These are phyloP conservation scores for Rhineura floridana DNA, from an alignment of 2,113 vertebrate species.

Conservation along the genomic window DNA sequence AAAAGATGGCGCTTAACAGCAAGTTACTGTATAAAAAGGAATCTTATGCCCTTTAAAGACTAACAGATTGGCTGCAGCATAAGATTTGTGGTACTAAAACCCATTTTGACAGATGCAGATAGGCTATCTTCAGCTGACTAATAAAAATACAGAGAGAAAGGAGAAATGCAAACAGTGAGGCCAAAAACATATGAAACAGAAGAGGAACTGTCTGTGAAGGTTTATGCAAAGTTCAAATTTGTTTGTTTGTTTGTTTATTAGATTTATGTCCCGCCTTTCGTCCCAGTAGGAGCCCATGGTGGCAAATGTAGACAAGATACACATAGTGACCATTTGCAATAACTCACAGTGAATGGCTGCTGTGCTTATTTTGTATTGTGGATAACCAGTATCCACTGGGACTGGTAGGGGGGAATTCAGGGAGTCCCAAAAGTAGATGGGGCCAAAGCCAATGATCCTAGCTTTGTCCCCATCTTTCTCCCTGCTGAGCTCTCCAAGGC, in stretches of 20 bases:
- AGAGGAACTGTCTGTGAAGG: neutral
- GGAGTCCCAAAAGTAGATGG: too few relatives aligned
- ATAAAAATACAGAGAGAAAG: neutral
- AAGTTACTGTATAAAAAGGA: conserved; percentile 10
- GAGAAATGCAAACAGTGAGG: neutral
- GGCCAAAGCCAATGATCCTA: too few relatives aligned
- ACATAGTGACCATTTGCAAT: neutral
- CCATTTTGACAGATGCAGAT: neutral
- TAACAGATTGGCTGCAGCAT: neutral
- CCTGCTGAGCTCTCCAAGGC: too few relatives aligned
- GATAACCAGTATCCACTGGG: too few relatives aligned
- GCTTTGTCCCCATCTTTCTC: too few relatives aligned
- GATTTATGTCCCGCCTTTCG: too few relatives aligned
- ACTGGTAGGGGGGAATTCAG: too few relatives aligned
- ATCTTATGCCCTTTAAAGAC: neutral
- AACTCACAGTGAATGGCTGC: too few relatives aligned
- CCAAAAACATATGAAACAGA: neutral
- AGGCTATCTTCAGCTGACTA: neutral
- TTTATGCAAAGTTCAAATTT: neutral
- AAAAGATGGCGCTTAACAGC: conserved; percentile 12
- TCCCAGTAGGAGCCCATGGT: too few relatives aligned
- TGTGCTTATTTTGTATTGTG: too few relatives aligned
- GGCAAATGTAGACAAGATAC: neutral
- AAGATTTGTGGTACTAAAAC: neutral
- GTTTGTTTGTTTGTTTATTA: too few relatives aligned